These are phyloP conservation scores for Empis stercorea DNA, from an alignment of 2,888 invertebrate species.

Conservation along the genomic window DNA sequence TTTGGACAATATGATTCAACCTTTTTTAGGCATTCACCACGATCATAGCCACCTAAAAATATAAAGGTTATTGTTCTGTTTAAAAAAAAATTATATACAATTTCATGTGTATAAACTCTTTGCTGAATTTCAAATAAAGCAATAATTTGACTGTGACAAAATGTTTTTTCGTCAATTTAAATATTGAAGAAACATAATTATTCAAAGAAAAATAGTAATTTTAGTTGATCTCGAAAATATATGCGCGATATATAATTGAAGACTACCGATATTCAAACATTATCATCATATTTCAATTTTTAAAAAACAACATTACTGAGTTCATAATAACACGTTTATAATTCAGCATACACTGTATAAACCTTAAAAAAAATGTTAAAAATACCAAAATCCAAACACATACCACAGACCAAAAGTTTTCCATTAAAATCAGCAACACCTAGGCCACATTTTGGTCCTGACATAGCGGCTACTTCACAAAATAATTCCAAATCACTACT, in stretches of 20 bases:
- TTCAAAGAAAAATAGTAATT: too few species aligned
- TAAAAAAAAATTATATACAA: too few species aligned
- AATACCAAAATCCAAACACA: constrained; percentile 24
- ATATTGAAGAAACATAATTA: too few species aligned
- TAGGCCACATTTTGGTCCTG: constrained; percentile 56
- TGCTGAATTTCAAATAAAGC: background rate
- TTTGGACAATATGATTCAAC: constrained; percentile 63
- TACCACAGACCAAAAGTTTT: constrained; percentile 58
- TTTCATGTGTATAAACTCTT: too few species aligned
- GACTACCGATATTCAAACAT: too few species aligned
- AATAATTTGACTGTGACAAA: too few species aligned
- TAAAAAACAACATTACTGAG: too few species aligned
- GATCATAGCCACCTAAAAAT: constrained; percentile 54
- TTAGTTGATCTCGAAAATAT: too few species aligned
- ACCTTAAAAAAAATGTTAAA: background rate
- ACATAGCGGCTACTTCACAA: constrained; percentile 47
- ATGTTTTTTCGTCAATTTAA: too few species aligned
- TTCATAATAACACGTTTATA: too few species aligned
- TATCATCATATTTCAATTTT: too few species aligned
- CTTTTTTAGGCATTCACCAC: constrained; percentile 65
- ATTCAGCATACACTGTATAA: constrained; percentile 5
- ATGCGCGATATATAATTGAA: too few species aligned
- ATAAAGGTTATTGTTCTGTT: background rate
- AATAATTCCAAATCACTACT: constrained; percentile 41
- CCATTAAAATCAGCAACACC: constrained; percentile 60